Conservation (phyloP, 2,113 vertebrate genomes). For the Perca fluviatilis region DNA sequence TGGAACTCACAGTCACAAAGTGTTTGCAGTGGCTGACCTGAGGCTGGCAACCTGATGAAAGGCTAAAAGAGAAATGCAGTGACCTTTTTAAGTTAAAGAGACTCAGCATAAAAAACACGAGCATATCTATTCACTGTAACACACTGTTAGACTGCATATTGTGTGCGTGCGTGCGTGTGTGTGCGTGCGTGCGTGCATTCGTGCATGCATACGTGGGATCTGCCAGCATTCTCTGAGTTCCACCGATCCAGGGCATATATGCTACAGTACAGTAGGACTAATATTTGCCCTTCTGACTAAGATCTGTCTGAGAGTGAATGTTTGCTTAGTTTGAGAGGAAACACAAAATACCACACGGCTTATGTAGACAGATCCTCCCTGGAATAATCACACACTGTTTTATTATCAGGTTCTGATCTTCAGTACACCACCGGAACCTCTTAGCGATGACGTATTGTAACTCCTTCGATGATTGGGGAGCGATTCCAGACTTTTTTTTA, state of each 20-base stretch:
- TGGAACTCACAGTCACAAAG: background rate
- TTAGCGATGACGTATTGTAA: background rate
- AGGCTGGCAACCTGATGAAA: background rate
- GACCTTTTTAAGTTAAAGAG: background rate
- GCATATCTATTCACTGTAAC: background rate
- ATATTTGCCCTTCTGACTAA: constrained; percentile 62
- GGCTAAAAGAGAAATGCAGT: background rate
- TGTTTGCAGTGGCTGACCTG: background rate
- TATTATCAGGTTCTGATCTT: background rate
- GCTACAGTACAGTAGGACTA: constrained; percentile 42
- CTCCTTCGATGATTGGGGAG: background rate
- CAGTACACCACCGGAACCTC: background rate
- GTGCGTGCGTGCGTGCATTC: background rate
- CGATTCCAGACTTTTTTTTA: background rate
- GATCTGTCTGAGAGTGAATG: constrained; percentile 40
- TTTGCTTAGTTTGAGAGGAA: constrained; percentile 48
- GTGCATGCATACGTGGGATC: background rate
- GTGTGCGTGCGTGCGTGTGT: constrained; percentile 7
- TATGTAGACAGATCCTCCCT: background rate
- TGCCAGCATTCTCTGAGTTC: constrained; percentile 38
- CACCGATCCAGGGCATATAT: constrained; percentile 20
- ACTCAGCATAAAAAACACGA: background rate
- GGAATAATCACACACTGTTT: constrained; percentile 4
- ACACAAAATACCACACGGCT: constrained; percentile 49
- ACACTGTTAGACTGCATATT: background rate